Evolutionary conservation across 2,888 invertebrate genomes (phyloP), one percentile per base, ranked within the genome.

Genomic region (Sinohyriopsis cumingii): DNA sequence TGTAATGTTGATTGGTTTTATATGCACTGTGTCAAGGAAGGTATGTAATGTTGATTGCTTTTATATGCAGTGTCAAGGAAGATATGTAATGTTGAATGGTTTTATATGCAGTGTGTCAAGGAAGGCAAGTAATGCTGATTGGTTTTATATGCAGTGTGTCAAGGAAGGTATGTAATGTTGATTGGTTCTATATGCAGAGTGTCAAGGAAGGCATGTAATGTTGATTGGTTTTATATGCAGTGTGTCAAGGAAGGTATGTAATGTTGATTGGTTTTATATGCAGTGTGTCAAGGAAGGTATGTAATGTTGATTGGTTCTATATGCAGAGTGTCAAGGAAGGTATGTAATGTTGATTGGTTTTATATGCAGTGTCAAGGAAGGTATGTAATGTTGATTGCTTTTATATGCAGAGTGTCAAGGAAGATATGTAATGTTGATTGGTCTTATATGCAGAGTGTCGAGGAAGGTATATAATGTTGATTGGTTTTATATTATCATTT

Each of bases 261-360:
- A 45, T 25, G 25, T 25, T 25, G 25, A 25, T 25, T 25, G 25
- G 25, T 25, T 25, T 25, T 25, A 25, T 25, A 25, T 25, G 25
- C 61, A 76, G 69, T 60, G 54, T 73, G 1, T 60, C 72, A 7
- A 75, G 68, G 63, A 67, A 71, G 57, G 73, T 73, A 55, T 25
- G 55, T 53, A 28, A 22, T 20, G 69, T 55, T 66, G 64, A 20
- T 56, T 68, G 45, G 71, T 69, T 24, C 64, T 67, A 25, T 64
- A 74, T 45, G 69, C 63, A 57, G 54, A 67, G 12, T 56, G 25
- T 25, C 69, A 3, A 73, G 71, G 68, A 71, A 73, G 71, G 73
- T 73, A 55, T 25, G 55, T 45, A 28, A 45, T 25, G 69, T 61
- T 66, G 66, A 20, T 56, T 68, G 54, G 71, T 68, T 24, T 66